Conservation (phyloP, 2,113 vertebrate species). For the Collichthys lucidus region DNA sequence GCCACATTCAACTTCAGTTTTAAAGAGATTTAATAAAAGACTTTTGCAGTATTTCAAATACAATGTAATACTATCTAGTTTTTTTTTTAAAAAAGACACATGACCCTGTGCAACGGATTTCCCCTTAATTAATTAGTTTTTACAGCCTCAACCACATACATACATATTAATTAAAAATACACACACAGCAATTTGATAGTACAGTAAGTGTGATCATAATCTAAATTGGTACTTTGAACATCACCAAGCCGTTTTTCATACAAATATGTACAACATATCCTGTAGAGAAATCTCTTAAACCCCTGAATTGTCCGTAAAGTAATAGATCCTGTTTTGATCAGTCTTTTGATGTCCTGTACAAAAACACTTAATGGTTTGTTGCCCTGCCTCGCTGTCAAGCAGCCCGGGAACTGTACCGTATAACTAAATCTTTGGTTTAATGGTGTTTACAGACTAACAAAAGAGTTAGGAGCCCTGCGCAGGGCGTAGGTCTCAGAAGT, state of each 20-base stretch:
- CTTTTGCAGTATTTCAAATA: slow-evolving; percentile 57
- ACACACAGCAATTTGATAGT: slow-evolving; percentile 51
- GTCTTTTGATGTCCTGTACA: background rate
- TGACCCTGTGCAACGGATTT: slow-evolving; percentile 51
- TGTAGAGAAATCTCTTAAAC: slow-evolving; percentile 36
- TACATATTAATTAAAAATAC: slow-evolving; percentile 34
- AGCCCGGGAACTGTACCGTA: slow-evolving; percentile 9
- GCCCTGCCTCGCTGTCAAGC: background rate
- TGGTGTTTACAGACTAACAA: slow-evolving; percentile 42
- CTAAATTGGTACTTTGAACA: slow-evolving; percentile 43
- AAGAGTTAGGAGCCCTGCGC: slow-evolving; percentile 23
- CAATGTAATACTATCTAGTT: slow-evolving; percentile 65
- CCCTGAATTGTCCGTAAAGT: slow-evolving; percentile 31
- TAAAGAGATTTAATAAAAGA: slow-evolving; percentile 64
- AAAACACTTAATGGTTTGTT: slow-evolving; percentile 33
- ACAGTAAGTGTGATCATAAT: slow-evolving; percentile 29
- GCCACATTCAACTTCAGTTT: slow-evolving; percentile 28
- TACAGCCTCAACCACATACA: slow-evolving; percentile 37
- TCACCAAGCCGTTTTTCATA: slow-evolving; percentile 41
- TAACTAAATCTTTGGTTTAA: slow-evolving; percentile 45
- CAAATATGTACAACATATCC: slow-evolving; percentile 64
- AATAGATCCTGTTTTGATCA: slow-evolving; percentile 6
- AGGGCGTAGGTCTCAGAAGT: slow-evolving; percentile 53
- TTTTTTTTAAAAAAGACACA: slow-evolving; percentile 43
- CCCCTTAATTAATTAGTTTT: slow-evolving; percentile 26